Conservation (phyloP, 2,888 invertebrate genomes). For the Agrotis exclamationis region DNA sequence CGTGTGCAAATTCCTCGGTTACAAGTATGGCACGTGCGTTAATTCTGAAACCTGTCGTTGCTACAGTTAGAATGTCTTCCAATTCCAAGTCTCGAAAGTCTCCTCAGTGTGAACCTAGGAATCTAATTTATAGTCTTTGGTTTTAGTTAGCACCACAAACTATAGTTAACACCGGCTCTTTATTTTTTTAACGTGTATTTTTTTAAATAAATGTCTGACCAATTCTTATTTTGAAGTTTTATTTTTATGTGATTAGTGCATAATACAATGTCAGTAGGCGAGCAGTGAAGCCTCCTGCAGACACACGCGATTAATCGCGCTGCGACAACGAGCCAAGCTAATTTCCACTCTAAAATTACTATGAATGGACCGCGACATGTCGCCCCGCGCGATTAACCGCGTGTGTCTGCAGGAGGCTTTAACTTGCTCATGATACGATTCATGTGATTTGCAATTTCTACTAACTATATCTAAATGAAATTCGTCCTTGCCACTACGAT, state of each 20-base stretch:
- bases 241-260: neutral
- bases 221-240: conserved; percentile 16
- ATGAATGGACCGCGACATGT: too few relatives aligned
- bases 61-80: conserved; percentile 14
- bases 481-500: too few relatives aligned
- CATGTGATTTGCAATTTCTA: too few relatives aligned
- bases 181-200: neutral
- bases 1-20: conserved; percentile 48
- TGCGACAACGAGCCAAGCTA: too few relatives aligned
- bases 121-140: conserved; percentile 5
- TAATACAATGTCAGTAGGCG: too few relatives aligned
- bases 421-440: too few relatives aligned
- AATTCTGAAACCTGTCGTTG: conserved; percentile 39
- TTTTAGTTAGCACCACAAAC: neutral
- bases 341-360: too few relatives aligned
- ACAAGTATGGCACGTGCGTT: conserved; percentile 47
- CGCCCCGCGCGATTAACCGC: too few relatives aligned
- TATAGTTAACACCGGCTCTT: conserved; percentile 6
- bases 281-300: too few relatives aligned
- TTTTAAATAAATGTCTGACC: conserved; percentile 1
- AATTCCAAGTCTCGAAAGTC: neutral
- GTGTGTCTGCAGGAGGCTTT: too few relatives aligned
- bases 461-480: too few relatives aligned
- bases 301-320: too few relatives aligned
- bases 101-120: conserved; percentile 6